Percentiles rank a stretch among this genome's conserved stretches.
These are phyloP conservation scores for Campoletis raptor DNA, from an alignment of 2,888 invertebrate genomes.

Conservation along the genomic window DNA sequence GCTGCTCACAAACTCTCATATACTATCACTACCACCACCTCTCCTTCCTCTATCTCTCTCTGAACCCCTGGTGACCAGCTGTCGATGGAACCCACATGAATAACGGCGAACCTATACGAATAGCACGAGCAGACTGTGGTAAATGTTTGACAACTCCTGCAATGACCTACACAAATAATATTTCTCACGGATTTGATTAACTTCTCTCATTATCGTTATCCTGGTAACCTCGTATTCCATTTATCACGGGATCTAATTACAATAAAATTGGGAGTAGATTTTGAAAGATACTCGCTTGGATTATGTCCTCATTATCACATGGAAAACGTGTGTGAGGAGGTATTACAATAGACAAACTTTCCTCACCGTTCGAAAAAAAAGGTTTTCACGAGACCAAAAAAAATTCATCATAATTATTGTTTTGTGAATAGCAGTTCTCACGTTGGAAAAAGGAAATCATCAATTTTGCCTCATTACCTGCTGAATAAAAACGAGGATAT, in stretches of 20 bases:
- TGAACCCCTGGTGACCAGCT: not conserved
- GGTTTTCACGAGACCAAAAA: not conserved
- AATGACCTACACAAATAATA: conserved; percentile 9
- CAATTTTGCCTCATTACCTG: too few species aligned
- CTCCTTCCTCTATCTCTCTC: conserved; percentile 31
- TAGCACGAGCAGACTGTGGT: not conserved
- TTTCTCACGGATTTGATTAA: conserved; percentile 7
- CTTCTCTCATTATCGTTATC: conserved; percentile 35
- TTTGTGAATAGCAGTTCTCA: not conserved
- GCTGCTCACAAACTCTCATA: conserved; percentile 14
- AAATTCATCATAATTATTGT: not conserved
- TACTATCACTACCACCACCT: conserved; percentile 15
- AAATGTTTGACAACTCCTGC: conserved; percentile 5
- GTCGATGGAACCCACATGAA: conserved; percentile 3
- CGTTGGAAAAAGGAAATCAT: not conserved
- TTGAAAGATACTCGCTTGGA: not conserved
- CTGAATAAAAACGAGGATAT: too few species aligned
- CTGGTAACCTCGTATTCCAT: conserved; percentile 14
- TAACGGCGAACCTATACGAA: not conserved
- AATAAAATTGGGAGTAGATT: not conserved
- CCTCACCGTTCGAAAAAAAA: not conserved
- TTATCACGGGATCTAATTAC: conserved; percentile 30
- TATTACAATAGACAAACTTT: not conserved
- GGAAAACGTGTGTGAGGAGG: not conserved
- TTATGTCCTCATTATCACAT: not conserved